phyloP scores from a whole-genome alignment of 2,888 invertebrate genomes.

The Ethmia dodecea region DNA sequence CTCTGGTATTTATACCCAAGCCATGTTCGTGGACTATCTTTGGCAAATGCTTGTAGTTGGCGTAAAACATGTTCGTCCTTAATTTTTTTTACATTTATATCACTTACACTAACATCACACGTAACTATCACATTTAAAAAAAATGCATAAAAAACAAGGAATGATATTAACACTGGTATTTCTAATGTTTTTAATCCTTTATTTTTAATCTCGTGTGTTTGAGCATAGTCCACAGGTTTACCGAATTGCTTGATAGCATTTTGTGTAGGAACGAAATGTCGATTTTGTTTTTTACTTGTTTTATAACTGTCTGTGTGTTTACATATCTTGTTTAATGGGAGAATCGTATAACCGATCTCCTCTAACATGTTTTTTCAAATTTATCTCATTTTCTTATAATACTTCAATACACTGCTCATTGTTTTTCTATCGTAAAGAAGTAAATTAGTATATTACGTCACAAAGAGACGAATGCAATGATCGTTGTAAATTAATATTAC shows the following conservation, averaged over 20 bases:
- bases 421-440: no score
- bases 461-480: no score
- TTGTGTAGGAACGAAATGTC: constrained; percentile 7
- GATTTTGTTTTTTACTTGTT: constrained; percentile 39
- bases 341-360: constrained; percentile 67
- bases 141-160: constrained; percentile 59
- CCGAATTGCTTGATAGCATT: constrained; percentile 30
- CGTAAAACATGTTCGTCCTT: constrained; percentile 28
- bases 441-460: no score
- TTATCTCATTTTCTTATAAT: constrained; percentile 50
- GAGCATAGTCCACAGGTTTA: constrained; percentile 58
- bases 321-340: constrained; percentile 43
- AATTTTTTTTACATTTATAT: constrained; percentile 43
- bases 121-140: constrained; percentile 68
- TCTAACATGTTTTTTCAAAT: constrained; percentile 56
- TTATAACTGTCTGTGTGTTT: constrained; percentile 37
- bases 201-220: constrained; percentile 65
- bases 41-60: constrained; percentile 26
- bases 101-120: constrained; percentile 69
- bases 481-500: no score
- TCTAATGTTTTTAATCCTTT: constrained; percentile 21
- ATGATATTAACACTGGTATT: constrained; percentile 43
- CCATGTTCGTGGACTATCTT: constrained; percentile 36
- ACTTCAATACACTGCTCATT: background rate
- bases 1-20: constrained; percentile 36